These are phyloP conservation scores for Spilosoma lubricipeda DNA, from an alignment of 2,888 invertebrate genomes.

Conservation along the genomic window DNA sequence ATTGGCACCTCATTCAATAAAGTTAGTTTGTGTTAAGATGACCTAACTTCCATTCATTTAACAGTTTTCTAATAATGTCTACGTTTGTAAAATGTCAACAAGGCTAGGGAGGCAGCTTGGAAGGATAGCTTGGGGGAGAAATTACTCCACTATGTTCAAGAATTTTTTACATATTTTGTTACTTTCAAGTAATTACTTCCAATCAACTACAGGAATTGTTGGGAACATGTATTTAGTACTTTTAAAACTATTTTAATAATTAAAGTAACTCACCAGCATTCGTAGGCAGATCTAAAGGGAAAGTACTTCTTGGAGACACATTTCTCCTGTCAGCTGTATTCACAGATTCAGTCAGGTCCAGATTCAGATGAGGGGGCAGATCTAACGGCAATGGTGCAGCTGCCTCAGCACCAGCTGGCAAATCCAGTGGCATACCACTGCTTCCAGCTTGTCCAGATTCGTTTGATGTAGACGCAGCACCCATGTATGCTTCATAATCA, in stretches of 20 bases:
- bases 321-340: slow-evolving; percentile 80
- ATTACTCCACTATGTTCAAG: neutral
- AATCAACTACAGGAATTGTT: neutral
- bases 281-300: slow-evolving; percentile 80
- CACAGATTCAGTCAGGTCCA: slow-evolving; percentile 83
- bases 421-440: slow-evolving; percentile 72
- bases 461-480: slow-evolving; percentile 68
- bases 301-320: slow-evolving; percentile 75
- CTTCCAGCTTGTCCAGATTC: slow-evolving; percentile 61
- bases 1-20: too few relatives aligned
- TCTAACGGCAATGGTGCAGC: slow-evolving; percentile 73
- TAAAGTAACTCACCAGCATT: slow-evolving; percentile 72
- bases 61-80: too few relatives aligned
- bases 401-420: slow-evolving; percentile 73
- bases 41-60: too few relatives aligned
- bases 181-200: neutral
- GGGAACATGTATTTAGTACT: neutral
- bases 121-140: neutral
- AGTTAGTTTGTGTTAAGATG: too few relatives aligned
- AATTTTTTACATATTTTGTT: neutral
- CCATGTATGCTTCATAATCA: slow-evolving; percentile 74
- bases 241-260: neutral
- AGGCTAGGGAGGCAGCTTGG: too few relatives aligned
- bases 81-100: too few relatives aligned
- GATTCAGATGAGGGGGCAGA: slow-evolving; percentile 73